Percentiles rank a stretch among this genome's conserved stretches.
Conservation (phyloP, 2,113 vertebrate genomes). For the Periophthalmus modestus region DNA sequence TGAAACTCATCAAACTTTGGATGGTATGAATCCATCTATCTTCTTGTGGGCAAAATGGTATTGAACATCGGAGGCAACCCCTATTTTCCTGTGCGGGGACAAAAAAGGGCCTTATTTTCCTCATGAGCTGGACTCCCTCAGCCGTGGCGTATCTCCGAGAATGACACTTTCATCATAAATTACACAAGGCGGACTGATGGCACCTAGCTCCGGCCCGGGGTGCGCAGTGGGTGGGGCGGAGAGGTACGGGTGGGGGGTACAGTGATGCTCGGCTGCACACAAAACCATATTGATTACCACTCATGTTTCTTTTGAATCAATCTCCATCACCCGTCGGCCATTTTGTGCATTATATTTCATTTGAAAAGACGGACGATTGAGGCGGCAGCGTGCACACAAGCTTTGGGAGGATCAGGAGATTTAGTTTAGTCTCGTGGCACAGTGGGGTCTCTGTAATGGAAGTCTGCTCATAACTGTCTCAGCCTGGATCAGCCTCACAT, state of each 20-base stretch:
- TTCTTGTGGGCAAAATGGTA: slow-evolving; percentile 32
- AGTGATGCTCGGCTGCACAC: slow-evolving; percentile 50
- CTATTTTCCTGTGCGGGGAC: slow-evolving; percentile 28
- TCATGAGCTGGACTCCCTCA: slow-evolving; percentile 47
- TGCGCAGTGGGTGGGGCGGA: slow-evolving; percentile 39
- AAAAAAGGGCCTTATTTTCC: slow-evolving; percentile 49
- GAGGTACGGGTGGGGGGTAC: slow-evolving; percentile 18
- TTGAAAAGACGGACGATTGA: slow-evolving; percentile 58
- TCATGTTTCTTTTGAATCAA: slow-evolving; percentile 73
- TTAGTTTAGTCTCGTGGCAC: slow-evolving; percentile 34
- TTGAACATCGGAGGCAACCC: slow-evolving; percentile 29
- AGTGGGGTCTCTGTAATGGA: slow-evolving; percentile 44
- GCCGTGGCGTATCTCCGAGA: slow-evolving; percentile 53
- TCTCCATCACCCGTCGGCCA: slow-evolving; percentile 69
- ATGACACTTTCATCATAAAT: slow-evolving; percentile 67
- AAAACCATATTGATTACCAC: slow-evolving; percentile 69
- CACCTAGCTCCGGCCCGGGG: slow-evolving; percentile 45
- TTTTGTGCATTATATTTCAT: slow-evolving; percentile 67
- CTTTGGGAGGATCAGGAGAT: slow-evolving; percentile 50
- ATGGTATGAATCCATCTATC: slow-evolving; percentile 43
- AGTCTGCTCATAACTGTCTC: slow-evolving; percentile 49
- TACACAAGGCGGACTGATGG: slow-evolving; percentile 37
- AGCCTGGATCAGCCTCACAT: slow-evolving; percentile 2
- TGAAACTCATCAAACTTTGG: slow-evolving; percentile 31
- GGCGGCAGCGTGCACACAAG: slow-evolving; percentile 22